Evolutionary conservation across 2,888 invertebrate genomes (phyloP).

Genomic region (Oxystoma pomonae): DNA sequence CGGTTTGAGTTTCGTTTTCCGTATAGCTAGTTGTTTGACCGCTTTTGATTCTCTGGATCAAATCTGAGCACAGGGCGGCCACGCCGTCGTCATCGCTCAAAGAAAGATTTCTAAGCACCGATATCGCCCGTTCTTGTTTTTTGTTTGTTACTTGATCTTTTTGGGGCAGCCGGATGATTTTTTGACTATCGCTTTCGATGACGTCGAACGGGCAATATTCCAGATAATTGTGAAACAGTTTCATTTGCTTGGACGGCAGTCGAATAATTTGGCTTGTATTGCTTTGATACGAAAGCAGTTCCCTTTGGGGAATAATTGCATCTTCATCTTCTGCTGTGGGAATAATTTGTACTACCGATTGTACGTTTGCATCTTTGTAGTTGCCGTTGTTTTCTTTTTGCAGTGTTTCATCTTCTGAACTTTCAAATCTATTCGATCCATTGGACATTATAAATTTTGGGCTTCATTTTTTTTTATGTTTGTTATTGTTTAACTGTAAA

Average conservation of each 20-base stretch:
- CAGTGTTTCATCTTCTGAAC: background rate
- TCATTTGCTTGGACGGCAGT: background rate
- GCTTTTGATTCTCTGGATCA: conserved; percentile 20
- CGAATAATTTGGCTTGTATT: background rate
- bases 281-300: background rate
- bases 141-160: background rate
- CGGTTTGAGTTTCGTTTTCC: conserved; percentile 27
- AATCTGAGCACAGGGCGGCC: conserved; percentile 24
- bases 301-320: background rate
- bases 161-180: conserved; percentile 11
- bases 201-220: conserved; percentile 31
- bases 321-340: conserved; percentile 19
- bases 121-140: conserved; percentile 9
- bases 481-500: too few species aligned
- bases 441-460: background rate
- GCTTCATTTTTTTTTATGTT: background rate
- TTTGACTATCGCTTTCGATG: conserved; percentile 26
- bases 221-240: conserved; percentile 27
- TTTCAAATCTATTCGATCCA: background rate
- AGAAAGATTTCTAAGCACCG: conserved; percentile 16
- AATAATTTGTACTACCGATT: conserved; percentile 20
- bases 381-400: background rate
- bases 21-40: conserved; percentile 6
- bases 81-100: conserved; percentile 32
- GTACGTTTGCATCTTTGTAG: conserved; percentile 1